Percentiles rank a stretch among this genome's conserved stretches.
These are phyloP conservation scores for Eudasyphora cyanicolor DNA, from an alignment of 2,888 invertebrate species.

Conservation along the genomic window DNA sequence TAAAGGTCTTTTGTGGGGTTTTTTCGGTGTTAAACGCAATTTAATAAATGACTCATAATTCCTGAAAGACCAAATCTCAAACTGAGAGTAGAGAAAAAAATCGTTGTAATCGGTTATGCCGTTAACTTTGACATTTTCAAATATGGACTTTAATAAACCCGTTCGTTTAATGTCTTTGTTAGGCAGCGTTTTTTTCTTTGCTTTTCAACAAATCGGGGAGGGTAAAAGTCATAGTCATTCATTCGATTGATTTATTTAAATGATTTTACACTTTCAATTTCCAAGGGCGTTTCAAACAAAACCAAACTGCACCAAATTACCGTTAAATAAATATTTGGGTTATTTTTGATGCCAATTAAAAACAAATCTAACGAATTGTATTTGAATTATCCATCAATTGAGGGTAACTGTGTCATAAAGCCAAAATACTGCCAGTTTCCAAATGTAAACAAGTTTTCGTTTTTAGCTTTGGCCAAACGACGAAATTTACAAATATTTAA, in stretches of 20 bases:
- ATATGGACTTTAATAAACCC: background rate
- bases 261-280: conserved; percentile 55
- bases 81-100: background rate
- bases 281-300: conserved; percentile 1
- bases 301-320: background rate
- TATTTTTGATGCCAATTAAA: conserved; percentile 11
- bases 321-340: conserved; percentile 28
- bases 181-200: background rate
- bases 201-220: background rate
- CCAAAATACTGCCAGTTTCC: conserved; percentile 12
- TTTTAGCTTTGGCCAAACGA: background rate
- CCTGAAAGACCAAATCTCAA: background rate
- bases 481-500: conserved; percentile 42
- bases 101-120: background rate
- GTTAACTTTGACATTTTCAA: conserved; percentile 13
- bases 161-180: background rate
- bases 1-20: background rate
- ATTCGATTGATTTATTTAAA: conserved; percentile 14
- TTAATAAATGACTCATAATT: conserved; percentile 16
- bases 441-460: conserved; percentile 34
- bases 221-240: background rate
- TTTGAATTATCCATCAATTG: background rate
- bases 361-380: background rate
- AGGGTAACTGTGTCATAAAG: conserved; percentile 21
- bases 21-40: conserved; percentile 12